Base-by-base conservation (phyloP, 2,797 vertebrate species). In the Ataeniobius toweri region DNA sequence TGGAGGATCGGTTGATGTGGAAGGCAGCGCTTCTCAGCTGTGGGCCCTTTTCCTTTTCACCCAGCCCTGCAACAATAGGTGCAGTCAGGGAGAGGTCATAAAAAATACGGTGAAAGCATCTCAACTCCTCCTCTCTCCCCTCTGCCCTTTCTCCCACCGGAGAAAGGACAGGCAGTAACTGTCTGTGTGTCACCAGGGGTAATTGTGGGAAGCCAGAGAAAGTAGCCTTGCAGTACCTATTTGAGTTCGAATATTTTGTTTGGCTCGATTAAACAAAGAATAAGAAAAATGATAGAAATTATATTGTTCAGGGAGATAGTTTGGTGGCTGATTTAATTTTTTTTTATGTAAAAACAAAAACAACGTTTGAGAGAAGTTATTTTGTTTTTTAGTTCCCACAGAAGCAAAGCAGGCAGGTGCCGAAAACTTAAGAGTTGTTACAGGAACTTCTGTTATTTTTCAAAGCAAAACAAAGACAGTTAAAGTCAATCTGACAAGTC, bases 51-150 rank as follows among this genome's bases (percentile, higher is more conserved):
- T 91, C 91, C 90, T 92, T 94, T 93, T 92, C 91, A 93, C 89
- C 87, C 87, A 71, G 87, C 75, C 83, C 86, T 28, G 81, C 88
- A 93, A 94, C 93, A 94, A 94, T 94, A 94, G 93, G 93, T 93
- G 93, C 93, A 94, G 93, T 94, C 93, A 94, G 92, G 90, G 92
- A 94, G 93, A 93, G 92, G 93, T 94, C 92, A 94, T 94, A 95
- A 94, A 93, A 94, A 94, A 93, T 90, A 93, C 85, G 89, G 92
- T 93, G 92, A 94, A 94, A 94, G 94, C 92, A 94, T 94, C 92
- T 93, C 91, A 87, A 90, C 92, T 94, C 92, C 92, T 93, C 92
- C 93, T 94, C 91, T 91, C 92, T 91, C 91, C 90, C 91, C 91
- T 91, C 92, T 92, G 90, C 91, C 92, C 90, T 93, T 94, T 94